These are phyloP conservation scores for Chrysemys picta DNA, from an alignment of 2,113 vertebrate genomes.

Conservation along the genomic window DNA sequence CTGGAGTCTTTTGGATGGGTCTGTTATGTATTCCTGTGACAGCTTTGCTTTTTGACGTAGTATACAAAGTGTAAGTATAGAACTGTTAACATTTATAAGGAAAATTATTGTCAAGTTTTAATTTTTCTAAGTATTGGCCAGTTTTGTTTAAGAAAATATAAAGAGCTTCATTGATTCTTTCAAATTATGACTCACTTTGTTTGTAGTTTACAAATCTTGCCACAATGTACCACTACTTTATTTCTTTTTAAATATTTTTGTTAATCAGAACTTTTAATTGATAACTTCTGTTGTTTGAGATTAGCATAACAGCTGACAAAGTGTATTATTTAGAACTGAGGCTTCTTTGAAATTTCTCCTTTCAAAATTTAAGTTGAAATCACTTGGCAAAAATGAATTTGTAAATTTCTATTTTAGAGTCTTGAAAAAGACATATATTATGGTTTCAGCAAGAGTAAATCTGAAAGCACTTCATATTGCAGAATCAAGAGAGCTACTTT, in stretches of 20 bases:
- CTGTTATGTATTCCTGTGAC: conserved; percentile 94
- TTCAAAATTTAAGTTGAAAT: conserved; percentile 1
- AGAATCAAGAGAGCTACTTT: conserved; percentile 93
- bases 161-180: background rate
- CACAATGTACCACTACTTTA: background rate
- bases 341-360: background rate
- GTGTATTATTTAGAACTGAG: background rate
- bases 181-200: background rate
- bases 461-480: conserved; percentile 40
- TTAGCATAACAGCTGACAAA: background rate
- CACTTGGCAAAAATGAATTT: background rate
- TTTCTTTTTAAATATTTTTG: background rate
- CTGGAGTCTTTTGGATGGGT: conserved; percentile 96
- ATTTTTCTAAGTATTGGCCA: background rate
- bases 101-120: background rate
- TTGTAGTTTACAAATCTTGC: background rate
- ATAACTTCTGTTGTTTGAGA: background rate
- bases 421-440: background rate
- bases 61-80: conserved; percentile 94
- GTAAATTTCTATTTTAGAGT: background rate
- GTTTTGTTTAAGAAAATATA: background rate
- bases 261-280: background rate
- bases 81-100: background rate
- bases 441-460: conserved; percentile 35
- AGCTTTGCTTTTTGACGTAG: conserved; percentile 91